These are phyloP conservation scores for Dryocosmus kuriphilus DNA, from an alignment of 2,888 invertebrate species.

Conservation along the genomic window DNA sequence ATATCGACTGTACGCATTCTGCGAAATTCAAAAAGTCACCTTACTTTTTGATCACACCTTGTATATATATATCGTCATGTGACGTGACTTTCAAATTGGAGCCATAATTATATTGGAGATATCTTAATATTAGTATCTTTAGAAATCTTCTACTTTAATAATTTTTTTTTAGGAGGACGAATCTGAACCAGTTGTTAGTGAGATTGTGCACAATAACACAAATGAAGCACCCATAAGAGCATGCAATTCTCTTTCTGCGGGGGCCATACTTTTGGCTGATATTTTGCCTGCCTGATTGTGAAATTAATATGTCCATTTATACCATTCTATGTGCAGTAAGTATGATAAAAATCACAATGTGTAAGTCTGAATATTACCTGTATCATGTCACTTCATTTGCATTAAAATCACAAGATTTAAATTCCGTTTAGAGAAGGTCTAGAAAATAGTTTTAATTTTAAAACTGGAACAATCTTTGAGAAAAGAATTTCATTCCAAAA, in stretches of 20 bases:
- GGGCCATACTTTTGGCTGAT: constrained; percentile 89
- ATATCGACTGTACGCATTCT: no score
- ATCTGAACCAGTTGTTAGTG: not conserved
- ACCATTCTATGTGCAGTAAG: constrained; percentile 84
- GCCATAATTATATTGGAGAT: not conserved
- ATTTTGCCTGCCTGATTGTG: constrained; percentile 86
- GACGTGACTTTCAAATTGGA: not conserved
- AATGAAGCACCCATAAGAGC: constrained; percentile 69
- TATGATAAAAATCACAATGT: constrained; percentile 57
- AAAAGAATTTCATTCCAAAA: not conserved
- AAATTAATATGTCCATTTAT: constrained; percentile 87
- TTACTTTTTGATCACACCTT: no score
- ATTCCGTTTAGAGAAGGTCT: not conserved
- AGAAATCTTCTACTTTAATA: no score
- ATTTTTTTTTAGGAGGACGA: constrained; percentile 26
- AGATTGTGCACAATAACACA: not conserved
- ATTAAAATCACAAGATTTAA: not conserved
- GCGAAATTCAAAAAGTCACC: no score
- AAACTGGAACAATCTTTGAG: not conserved
- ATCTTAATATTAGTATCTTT: not conserved
- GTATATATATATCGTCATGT: no score
- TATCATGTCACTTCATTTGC: not conserved
- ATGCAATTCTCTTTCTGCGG: constrained; percentile 86
- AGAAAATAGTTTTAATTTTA: not conserved
- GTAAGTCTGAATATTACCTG: not conserved